Evolutionary conservation across 2,113 vertebrate species (phyloP), one percentile per base, ranked within the genome.

Genomic region (Solea solea): DNA sequence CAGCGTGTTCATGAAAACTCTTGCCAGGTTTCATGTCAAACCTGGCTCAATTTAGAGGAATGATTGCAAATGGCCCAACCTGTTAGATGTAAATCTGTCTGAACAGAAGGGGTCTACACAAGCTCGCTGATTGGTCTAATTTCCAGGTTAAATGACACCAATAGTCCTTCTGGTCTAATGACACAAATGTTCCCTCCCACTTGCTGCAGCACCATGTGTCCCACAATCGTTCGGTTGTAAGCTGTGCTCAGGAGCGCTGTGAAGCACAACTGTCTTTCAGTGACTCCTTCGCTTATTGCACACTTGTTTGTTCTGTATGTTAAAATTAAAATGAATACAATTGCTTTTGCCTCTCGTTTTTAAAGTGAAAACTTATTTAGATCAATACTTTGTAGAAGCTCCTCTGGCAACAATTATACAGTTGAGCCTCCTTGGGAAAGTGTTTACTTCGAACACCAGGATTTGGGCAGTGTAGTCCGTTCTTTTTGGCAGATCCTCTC

Each of bases 121-220:
- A 11, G 53, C 12, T 55, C 11, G 7, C 53, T 55, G 25, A 55
- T 28, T 55, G 53, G 53, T 55, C 6, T 14, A 7, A 55, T 55
- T 28, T 54, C 27, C 53, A 55, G 27, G 27, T 27, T 40, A 67
- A 57, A 21, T 28, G 27, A 76, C 61, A 68, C 46, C 44, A 62
- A 48, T 25, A 44, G 34, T 62, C 65, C 42, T 50, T 70, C 71
- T 68, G 60, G 48, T 44, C 70, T 56, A 11, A 3, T 66, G 64
- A 62, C 44, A 21, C 4, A 28, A 52, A 57, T 71, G 48, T 34
- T 59, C 34, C 42, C 8, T 63, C 27, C 16, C 16, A 28, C 42
- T 59, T 49, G 52, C 55, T 46, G n/a, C n/a, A n/a, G 14, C 21
- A 25, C 58, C 5, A 55, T 25, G 14, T 15, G 25, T 34, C 44